Evolutionary conservation across 2,888 invertebrate species (phyloP), one percentile per base, ranked within the genome.

Genomic region (Pachydiplax longipennis): DNA sequence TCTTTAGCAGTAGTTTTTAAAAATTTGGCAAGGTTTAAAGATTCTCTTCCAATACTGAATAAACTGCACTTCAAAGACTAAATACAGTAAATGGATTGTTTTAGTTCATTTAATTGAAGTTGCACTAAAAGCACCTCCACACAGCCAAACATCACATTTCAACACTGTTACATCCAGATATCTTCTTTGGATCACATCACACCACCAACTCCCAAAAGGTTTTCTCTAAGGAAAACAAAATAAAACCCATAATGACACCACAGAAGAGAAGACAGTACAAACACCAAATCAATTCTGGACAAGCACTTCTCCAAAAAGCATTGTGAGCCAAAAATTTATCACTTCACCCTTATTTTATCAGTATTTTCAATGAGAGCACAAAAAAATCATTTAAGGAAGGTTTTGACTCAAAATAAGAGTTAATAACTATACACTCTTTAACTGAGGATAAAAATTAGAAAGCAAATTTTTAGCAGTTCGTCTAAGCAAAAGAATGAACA

Each of bases 91-190:
- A 87, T 35, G 8, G 58, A 61, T 61, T 22, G 6, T 44, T 44
- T 37, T 87, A 58, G 10, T 61, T 87, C 22, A 13, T 37, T 10
- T 61, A 22, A 87, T 61, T 13, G 40, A 87, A 87, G 37, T 22
- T 87, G 65, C 87, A 87, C 37, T 58, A 82, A 87, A 87, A 61
- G 40, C 37, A 87, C 61, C 53, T 87, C 87, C 58, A 61, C 61
- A 87, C 87, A 87, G 87, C 87, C 87, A 87, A 61, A 37, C 3
- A 87, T 87, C 61, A 87, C 40, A 87, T 61, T 31, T 58, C 87
- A 87, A n/a, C 31, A 53, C 87, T 37, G 37, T 37, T n/a, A 65
- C n/a, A 87, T 87, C 73, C 13, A 73, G 31, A 25, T 3, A 73
- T 87, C 87, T 87, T 87, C 87, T 87, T 18, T 6, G 25, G 61